Base-by-base conservation (phyloP, 2,888 invertebrate species). In the Philereme vetulata region DNA sequence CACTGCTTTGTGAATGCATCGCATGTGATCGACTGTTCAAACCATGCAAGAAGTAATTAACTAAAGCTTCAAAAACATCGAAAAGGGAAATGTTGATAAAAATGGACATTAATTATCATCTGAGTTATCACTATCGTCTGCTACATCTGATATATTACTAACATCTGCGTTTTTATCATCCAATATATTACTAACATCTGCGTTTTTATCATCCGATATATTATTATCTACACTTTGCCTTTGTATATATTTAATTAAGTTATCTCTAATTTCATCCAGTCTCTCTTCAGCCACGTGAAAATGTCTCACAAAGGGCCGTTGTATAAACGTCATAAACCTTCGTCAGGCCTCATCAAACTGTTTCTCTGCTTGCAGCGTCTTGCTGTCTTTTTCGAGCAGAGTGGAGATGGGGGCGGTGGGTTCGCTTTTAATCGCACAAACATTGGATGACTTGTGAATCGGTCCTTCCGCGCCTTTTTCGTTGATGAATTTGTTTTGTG, bases 401-500 rank as follows among this genome's bases (percentile, higher is more conserved):
- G 49, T 55, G n/a, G 58, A 34, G 38, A 58, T 43, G 9, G 61
- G 50, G 3, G 35, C 44, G 4, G 50, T 10, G 7, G 64, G 46
- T 38, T 58, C 64, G 47, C 55, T 64, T 47, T 58, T 57, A 49
- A 58, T 62, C 33, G 57, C 51, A 35, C 60, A 56, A 5, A 58
- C 58, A 32, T 59, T 52, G 0, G 58, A 50, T 5, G 59, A 51
- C 36, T 59, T 62, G 32, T 58, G 51, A 21, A 62, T 54, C 3
- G 59, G 10, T n/a, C 54, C 35, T 33, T 53, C 62, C 2, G 53
- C 57, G 5, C 51, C 60, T 7, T 76, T 77, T 8, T 78, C 74
- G 50, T 64, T 74, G 21, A 71, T 38, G 50, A 74, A 69, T 42
- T 73, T 77, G 42, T 73, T 75, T 43, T 76, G 74, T 3, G 72